Conservation (phyloP, 2,113 vertebrate genomes). For the Misgurnus mizolepis region DNA sequence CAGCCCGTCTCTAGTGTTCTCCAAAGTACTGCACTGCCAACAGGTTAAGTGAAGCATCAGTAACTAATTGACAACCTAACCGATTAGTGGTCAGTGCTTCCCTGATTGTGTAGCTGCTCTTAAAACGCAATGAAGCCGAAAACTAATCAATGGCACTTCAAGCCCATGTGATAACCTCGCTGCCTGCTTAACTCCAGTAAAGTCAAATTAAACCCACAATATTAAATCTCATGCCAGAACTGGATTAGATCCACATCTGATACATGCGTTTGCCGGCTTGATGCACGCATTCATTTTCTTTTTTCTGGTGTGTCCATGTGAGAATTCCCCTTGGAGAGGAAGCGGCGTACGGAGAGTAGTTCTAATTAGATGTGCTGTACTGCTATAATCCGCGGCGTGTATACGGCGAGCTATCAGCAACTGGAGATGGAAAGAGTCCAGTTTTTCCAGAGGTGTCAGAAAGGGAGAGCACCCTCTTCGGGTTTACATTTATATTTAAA, state of each 20-base stretch:
- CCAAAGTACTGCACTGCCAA: background rate
- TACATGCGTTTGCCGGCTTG: constrained; percentile 2
- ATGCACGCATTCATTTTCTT: background rate
- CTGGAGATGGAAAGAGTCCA: constrained; percentile 8
- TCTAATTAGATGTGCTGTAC: constrained; percentile 4
- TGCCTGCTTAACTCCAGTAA: constrained; percentile 19
- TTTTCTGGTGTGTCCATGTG: background rate
- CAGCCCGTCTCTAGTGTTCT: background rate
- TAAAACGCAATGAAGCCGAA: constrained; percentile 12
- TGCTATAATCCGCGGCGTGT: background rate
- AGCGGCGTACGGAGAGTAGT: background rate
- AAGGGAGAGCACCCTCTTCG: background rate
- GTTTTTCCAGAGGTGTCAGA: background rate
- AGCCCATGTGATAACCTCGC: constrained; percentile 8
- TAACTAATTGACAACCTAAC: constrained; percentile 14
- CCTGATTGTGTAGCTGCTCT: constrained; percentile 11
- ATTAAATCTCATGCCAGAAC: constrained; percentile 5
- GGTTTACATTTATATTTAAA: background rate
- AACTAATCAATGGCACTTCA: background rate
- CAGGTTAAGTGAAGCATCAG: constrained; percentile 28
- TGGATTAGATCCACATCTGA: constrained; percentile 25
- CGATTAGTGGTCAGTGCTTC: constrained; percentile 18
- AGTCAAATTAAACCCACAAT: constrained; percentile 28
- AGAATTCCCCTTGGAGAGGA: constrained; percentile 16
- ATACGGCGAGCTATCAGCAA: constrained; percentile 12